Evolutionary conservation across 2,797 vertebrate species (phyloP), one percentile per base, ranked within the genome.

Genomic region (Nothura maculosa): DNA sequence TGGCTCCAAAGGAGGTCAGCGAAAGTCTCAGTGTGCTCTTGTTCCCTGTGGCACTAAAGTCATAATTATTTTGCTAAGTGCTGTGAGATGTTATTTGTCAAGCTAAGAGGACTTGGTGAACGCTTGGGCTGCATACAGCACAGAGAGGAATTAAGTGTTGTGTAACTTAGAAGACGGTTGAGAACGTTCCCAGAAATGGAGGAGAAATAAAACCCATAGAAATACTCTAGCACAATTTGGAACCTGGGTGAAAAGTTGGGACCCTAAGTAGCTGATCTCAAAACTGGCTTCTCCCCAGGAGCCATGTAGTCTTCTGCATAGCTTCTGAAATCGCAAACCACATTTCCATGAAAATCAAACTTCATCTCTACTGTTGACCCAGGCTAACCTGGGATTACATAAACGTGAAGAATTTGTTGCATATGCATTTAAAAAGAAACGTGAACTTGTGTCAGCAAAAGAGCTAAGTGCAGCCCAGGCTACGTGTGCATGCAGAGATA

Each of bases 401-500:
- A 66, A 40, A 21, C 17, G 6, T 1, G 16, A 85, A 60, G 63
- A 72, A 38, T 89, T 83, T 30, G n/a, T 57, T 91, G 45, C 27
- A 10, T 50, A 25, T 45, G 61, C 20, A 45, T 68, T 74, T 89
- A 57, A 87, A 52, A 79, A 22, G 19, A 67, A 36, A 83, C 48
- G 66, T 11, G 22, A 81, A 72, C 12, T 77, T 72, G 18, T 48
- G 43, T 40, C 10, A 64, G 47, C 62, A 68, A 19, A 76, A 66
- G 74, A 60, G 3, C 0, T 12, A 43, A 74, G 61, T 19, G 42
- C 69, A 61, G 32, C 32, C 40, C 48, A 21, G n/a, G 64, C 55
- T 86, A 64, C 57, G 57, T 85, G 52, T 73, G 47, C 10, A 2
- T 38, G 75, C 61, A 40, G 25, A 95, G 64, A 86, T 77, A 88